These are phyloP conservation scores for Gymnopithys bicolor DNA, from an alignment of 2,797 vertebrate species.

Conservation along the genomic window DNA sequence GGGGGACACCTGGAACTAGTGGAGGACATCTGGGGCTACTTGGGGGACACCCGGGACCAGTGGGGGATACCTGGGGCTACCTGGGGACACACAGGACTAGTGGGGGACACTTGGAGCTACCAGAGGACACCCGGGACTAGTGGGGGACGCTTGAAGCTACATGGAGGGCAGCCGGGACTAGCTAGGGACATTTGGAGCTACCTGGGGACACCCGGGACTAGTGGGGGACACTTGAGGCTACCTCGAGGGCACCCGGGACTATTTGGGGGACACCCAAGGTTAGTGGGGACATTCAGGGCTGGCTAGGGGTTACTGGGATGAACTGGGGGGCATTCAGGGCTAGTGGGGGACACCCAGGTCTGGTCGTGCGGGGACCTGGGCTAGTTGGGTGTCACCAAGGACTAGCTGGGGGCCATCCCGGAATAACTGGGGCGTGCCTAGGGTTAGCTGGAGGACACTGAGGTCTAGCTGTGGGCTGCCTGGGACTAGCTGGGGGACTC, in stretches of 20 bases:
- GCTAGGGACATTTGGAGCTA: no score
- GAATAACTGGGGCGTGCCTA: background rate
- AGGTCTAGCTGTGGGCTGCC: no score
- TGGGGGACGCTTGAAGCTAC: background rate
- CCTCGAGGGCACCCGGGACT: background rate
- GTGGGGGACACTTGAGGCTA: background rate
- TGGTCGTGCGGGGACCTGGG: background rate
- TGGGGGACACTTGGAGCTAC: no score
- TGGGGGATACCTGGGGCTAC: no score
- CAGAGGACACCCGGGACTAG: background rate
- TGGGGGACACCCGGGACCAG: no score
- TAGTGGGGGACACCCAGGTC: no score
- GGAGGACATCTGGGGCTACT: no score
- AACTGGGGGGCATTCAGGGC: background rate
- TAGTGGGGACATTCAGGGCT: background rate
- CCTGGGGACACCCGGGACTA: background rate
- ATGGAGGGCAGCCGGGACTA: background rate
- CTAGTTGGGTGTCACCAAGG: background rate
- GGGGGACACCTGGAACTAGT: no score
- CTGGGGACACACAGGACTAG: no score
- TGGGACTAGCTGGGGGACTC: fast-evolving
- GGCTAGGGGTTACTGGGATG: no score
- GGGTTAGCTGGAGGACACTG: background rate
- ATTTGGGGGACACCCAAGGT: background rate
- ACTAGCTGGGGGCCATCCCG: background rate